Evolutionary conservation across 2,797 vertebrate species (phyloP).

Genomic region (Acanthiza pusilla): DNA sequence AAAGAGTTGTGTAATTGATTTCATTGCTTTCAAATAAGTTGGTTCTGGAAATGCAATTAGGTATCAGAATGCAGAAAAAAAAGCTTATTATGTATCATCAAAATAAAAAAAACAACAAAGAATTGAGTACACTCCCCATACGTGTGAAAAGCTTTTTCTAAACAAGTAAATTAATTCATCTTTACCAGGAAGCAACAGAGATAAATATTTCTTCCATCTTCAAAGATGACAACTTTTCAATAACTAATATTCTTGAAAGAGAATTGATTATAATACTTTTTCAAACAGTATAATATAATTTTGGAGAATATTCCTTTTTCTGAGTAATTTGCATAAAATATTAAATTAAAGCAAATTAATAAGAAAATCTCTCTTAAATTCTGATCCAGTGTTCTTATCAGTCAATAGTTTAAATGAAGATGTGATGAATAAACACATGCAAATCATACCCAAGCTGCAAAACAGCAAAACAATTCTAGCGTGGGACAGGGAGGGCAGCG

Average conservation of each 20-base stretch:
- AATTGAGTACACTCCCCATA: neutral
- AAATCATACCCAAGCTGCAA: neutral
- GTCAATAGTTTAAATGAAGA: neutral
- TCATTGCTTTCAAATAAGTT: constrained; percentile 30
- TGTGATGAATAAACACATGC: neutral
- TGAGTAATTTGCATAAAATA: constrained; percentile 26
- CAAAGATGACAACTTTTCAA: constrained; percentile 31
- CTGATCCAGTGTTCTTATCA: neutral
- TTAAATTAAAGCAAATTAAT: constrained; percentile 27
- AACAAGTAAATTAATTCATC: constrained; percentile 46
- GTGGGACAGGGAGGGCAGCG: neutral
- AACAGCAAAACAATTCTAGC: neutral
- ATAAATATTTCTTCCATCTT: constrained; percentile 51
- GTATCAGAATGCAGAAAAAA: neutral
- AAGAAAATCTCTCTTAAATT: neutral
- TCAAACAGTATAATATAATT: constrained; percentile 16
- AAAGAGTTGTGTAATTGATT: constrained; percentile 34
- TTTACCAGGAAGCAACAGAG: constrained; percentile 29
- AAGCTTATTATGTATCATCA: constrained; percentile 2
- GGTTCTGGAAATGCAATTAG: neutral
- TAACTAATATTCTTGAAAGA: constrained; percentile 49
- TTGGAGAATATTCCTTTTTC: constrained; percentile 9
- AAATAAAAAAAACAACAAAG: constrained; percentile 17
- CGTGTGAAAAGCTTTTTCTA: constrained; percentile 26
- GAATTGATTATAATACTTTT: neutral